Percentiles rank a stretch among this genome's conserved stretches.
Conservation (phyloP, 2,797 vertebrate genomes). For the Gambusia yucatana region DNA sequence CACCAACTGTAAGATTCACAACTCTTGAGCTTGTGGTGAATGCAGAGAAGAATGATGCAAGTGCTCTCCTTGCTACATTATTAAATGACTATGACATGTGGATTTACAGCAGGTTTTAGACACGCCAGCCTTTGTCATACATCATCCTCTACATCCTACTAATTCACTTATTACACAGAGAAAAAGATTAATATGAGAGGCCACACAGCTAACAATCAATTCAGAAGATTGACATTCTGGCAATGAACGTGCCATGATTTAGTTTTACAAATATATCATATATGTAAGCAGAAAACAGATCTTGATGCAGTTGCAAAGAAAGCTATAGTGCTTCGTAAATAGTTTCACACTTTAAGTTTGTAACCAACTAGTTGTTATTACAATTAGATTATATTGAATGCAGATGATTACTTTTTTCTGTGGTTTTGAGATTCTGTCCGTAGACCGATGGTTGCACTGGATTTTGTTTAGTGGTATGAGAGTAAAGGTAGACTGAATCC, state of each 20-base stretch:
- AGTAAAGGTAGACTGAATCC: background rate
- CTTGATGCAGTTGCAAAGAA: background rate
- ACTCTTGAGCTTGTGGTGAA: constrained; percentile 47
- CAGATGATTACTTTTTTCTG: background rate
- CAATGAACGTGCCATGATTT: constrained; percentile 17
- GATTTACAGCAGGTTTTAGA: constrained; percentile 74
- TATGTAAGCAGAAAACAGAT: background rate
- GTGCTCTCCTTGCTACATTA: constrained; percentile 60
- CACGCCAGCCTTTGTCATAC: constrained; percentile 63
- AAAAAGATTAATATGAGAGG: constrained; percentile 65
- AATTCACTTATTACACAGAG: constrained; percentile 75
- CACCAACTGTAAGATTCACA: constrained; percentile 44
- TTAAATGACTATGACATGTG: constrained; percentile 70
- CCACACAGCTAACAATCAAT: constrained; percentile 50
- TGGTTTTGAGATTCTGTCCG: background rate
- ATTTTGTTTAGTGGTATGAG: background rate
- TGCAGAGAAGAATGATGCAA: constrained; percentile 59
- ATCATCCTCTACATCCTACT: constrained; percentile 73
- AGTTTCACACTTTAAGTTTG: background rate
- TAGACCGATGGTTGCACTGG: background rate
- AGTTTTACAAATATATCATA: constrained; percentile 16
- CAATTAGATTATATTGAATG: background rate
- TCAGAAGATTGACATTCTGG: constrained; percentile 37
- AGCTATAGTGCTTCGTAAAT: background rate
- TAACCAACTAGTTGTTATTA: background rate